Conservation (phyloP, 2,888 invertebrate species). For the Tupiocoris notatus region DNA sequence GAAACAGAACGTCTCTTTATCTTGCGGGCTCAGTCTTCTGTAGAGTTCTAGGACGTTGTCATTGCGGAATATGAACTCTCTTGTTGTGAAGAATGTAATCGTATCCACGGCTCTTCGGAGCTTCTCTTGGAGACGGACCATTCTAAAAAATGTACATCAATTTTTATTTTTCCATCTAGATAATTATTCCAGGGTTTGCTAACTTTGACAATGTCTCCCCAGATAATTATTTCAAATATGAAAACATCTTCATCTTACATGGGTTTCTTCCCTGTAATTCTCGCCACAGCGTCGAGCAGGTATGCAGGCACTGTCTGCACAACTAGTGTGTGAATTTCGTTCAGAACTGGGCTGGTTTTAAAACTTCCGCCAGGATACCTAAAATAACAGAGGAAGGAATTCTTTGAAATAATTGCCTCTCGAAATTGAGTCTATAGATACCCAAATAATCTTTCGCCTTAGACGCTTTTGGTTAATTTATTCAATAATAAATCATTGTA, state of each 20-base stretch:
- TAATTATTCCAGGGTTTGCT: no score
- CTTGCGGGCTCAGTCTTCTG: constrained; percentile 53
- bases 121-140: constrained; percentile 58
- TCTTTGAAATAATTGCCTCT: no score
- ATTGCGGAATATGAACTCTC: constrained; percentile 57
- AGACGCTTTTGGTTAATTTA: no score
- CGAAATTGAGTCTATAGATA: no score
- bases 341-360: constrained; percentile 55
- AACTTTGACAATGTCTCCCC: no score
- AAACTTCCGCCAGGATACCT: constrained; percentile 54
- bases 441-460: no score
- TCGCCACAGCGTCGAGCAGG: constrained; percentile 57
- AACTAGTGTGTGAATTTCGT: constrained; percentile 57
- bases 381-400: no score
- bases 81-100: constrained; percentile 60
- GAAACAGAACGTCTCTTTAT: constrained; percentile 56
- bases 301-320: constrained; percentile 62
- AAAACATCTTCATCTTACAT: no score
- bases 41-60: constrained; percentile 54
- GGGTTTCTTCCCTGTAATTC: constrained; percentile 58
- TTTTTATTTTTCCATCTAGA: not conserved
- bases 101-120: constrained; percentile 57
- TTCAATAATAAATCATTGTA: no score
- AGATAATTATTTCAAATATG: no score
- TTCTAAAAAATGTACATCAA: constrained; percentile 52